Base-by-base conservation (phyloP, 2,888 invertebrate species). In the Liopterus haemorrhoidalis region DNA sequence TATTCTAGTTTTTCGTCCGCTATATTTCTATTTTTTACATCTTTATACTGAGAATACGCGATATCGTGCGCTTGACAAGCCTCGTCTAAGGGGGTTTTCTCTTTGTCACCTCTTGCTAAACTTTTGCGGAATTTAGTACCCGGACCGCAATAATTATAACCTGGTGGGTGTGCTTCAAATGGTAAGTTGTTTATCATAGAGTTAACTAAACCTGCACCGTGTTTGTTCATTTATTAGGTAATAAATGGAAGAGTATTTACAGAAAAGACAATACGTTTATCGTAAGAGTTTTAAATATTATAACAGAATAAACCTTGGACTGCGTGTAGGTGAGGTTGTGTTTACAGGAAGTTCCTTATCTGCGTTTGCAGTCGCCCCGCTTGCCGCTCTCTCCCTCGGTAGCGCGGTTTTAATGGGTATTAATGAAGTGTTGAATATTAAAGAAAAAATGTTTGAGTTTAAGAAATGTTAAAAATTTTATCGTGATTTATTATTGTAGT, bases 61-160 rank as follows among this genome's bases (percentile, higher is more conserved):
- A 53, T 55, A 45, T 55, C 54, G 41, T 53, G 54, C 4, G n/a
- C n/a, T n/a, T n/a, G n/a, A n/a, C n/a, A n/a, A n/a, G n/a, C n/a
- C n/a, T n/a, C 49, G 28, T 16, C 50, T 52, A 35, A 6, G 24
- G 24, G 50, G 48, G 27, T 50, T 48, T 4, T 51, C 46, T 19
- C 42, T 46, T 6, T 53, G 15, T 6, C 55, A 22, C 18, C 50
- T 33, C 5, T 39, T 12, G n/a, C n/a, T n/a, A n/a, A n/a, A n/a
- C n/a, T n/a, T n/a, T n/a, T n/a, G n/a, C n/a, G n/a, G 33, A 54
- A 46, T 22, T 36, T 42, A 2, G 46, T 50, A 1, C 46, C 43
- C 3, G 46, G 49, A 4, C 49, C 49, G 8, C 50, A 50, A 32
- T 40, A 50, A 30, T 50, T 31, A 42, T 50, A 50, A 3, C 47